These are phyloP conservation scores for Isoperla grammatica DNA, from an alignment of 2,888 invertebrate genomes.

Conservation along the genomic window DNA sequence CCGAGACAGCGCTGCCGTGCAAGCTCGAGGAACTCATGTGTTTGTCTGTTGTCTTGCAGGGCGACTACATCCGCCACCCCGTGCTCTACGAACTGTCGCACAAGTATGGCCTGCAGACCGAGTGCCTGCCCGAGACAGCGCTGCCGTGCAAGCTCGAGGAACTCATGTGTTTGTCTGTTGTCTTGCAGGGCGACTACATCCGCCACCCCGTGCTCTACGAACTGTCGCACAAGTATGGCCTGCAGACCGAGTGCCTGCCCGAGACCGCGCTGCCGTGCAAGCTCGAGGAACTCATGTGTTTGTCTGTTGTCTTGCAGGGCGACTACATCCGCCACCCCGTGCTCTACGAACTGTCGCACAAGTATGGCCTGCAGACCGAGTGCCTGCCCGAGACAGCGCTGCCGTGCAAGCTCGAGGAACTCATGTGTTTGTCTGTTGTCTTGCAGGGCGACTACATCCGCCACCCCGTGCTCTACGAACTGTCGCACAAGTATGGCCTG, in stretches of 20 bases:
- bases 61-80: constrained; percentile 57
- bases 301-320: constrained; percentile 32
- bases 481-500: constrained; percentile 88
- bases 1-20: constrained; percentile 73
- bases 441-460: constrained; percentile 42
- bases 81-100: constrained; percentile 84
- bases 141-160: constrained; percentile 87
- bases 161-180: constrained; percentile 51
- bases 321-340: constrained; percentile 63
- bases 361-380: constrained; percentile 83
- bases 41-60: constrained; percentile 31
- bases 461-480: constrained; percentile 83
- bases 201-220: constrained; percentile 83
- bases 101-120: constrained; percentile 84
- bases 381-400: constrained; percentile 73
- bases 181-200: constrained; percentile 37
- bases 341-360: constrained; percentile 83
- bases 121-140: constrained; percentile 72
- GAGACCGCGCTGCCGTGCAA: constrained; percentile 76
- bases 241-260: constrained; percentile 76
- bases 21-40: constrained; percentile 90
- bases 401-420: constrained; percentile 85
- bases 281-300: constrained; percentile 85
- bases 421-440: constrained; percentile 47
- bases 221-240: constrained; percentile 86